Conservation (phyloP, 2,797 vertebrate genomes). For the Acomys russatus region DNA sequence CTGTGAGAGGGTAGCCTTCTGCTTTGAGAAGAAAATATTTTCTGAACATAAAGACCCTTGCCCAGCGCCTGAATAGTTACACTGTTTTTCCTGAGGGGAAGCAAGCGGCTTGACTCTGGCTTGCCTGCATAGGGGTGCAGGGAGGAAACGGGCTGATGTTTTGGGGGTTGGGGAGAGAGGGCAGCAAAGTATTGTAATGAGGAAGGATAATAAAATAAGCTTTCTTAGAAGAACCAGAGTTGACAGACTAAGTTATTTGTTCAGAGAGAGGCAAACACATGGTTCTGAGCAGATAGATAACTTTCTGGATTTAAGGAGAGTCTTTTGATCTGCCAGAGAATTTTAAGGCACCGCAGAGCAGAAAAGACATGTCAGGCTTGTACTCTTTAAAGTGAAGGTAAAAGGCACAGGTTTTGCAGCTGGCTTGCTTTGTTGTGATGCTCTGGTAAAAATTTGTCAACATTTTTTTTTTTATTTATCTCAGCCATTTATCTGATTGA, state of each 20-base stretch:
- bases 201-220: conserved; percentile 52
- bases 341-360: conserved; percentile 49
- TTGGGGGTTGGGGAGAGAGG: not conserved
- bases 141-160: not conserved
- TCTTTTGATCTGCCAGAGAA: conserved; percentile 71
- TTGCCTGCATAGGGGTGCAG: not conserved
- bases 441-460: conserved; percentile 59
- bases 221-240: not conserved
- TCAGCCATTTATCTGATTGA: conserved; percentile 21
- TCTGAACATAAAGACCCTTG: conserved; percentile 32
- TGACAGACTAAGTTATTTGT: conserved; percentile 66
- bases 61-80: not conserved
- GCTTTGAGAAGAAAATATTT: conserved; percentile 27
- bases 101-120: not conserved
- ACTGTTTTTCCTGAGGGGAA: not conserved
- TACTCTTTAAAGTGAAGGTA: conserved; percentile 56
- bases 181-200: conserved; percentile 11
- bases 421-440: conserved; percentile 58
- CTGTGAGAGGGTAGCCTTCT: conserved; percentile 58
- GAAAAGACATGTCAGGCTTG: conserved; percentile 8
- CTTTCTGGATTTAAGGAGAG: conserved; percentile 71
- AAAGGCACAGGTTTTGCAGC: not conserved
- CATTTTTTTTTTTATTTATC: conserved; percentile 61
- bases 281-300: conserved; percentile 36
- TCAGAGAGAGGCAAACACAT: conserved; percentile 48